These are phyloP conservation scores for Tribolium freemani DNA, from an alignment of 2,888 invertebrate species.

Conservation along the genomic window DNA sequence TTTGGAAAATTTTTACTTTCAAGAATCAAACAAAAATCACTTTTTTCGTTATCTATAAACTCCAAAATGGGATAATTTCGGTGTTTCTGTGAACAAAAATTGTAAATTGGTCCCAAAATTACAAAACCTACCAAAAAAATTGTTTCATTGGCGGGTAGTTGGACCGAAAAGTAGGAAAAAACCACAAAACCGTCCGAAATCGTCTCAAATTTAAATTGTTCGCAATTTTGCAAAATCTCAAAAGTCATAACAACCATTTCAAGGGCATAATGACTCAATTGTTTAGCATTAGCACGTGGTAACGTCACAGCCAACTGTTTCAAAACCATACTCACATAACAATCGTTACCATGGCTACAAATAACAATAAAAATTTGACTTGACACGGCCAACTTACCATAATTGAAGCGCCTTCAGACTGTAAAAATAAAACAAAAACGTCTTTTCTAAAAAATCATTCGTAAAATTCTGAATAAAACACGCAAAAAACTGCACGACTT, in stretches of 20 bases:
- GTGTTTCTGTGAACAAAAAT: constrained; percentile 44
- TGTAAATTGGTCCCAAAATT: background rate
- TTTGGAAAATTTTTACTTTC: constrained; percentile 44
- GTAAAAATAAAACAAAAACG: constrained; percentile 54
- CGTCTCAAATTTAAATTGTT: constrained; percentile 75
- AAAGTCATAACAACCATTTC: constrained; percentile 54
- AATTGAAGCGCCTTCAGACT: constrained; percentile 48
- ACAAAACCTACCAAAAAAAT: constrained; percentile 16
- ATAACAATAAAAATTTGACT: background rate
- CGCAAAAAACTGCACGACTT: constrained; percentile 54
- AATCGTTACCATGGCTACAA: constrained; percentile 22
- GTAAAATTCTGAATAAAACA: constrained; percentile 49
- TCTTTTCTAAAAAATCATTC: constrained; percentile 49
- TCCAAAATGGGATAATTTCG: constrained; percentile 52
- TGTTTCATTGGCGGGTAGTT: constrained; percentile 54
- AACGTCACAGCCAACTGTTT: constrained; percentile 2
- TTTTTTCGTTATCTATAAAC: constrained; percentile 48
- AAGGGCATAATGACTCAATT: constrained; percentile 48
- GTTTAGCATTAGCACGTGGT: constrained; percentile 36
- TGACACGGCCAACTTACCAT: constrained; percentile 11
- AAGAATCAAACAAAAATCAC: constrained; percentile 45
- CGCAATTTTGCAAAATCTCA: constrained; percentile 63
- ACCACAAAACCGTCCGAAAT: constrained; percentile 76
- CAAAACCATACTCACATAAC: constrained; percentile 1
- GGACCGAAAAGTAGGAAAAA: constrained; percentile 69